These are phyloP conservation scores for Hassar affinis DNA, from an alignment of 2,113 vertebrate species.

Conservation along the genomic window DNA sequence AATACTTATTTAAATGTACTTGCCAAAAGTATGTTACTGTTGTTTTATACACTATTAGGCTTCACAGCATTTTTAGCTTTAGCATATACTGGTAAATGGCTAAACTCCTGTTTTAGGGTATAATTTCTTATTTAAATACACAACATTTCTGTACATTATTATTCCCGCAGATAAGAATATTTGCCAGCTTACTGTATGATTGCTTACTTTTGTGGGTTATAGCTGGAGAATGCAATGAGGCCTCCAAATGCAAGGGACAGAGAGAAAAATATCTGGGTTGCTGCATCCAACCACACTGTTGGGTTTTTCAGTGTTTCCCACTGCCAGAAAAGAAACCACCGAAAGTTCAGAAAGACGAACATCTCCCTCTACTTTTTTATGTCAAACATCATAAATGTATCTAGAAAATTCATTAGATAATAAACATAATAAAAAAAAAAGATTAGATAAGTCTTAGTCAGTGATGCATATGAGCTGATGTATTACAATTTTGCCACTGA, in stretches of 20 bases:
- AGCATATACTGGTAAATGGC: no score
- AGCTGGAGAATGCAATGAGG: slow-evolving; percentile 88
- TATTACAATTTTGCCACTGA: not conserved
- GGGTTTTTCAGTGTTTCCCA: slow-evolving; percentile 78
- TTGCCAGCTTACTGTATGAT: no score
- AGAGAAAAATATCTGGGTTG: slow-evolving; percentile 87
- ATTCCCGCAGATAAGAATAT: not conserved
- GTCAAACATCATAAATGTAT: not conserved
- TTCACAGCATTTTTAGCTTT: not conserved
- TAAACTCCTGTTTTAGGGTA: not conserved
- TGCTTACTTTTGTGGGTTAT: slow-evolving; percentile 79
- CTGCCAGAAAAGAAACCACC: slow-evolving; percentile 62
- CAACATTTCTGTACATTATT: not conserved
- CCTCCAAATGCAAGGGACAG: slow-evolving; percentile 88
- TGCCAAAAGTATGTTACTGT: not conserved
- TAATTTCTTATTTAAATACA: not conserved
- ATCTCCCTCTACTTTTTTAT: not conserved
- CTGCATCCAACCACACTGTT: slow-evolving; percentile 87
- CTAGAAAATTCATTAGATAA: not conserved
- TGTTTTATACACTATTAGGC: not conserved
- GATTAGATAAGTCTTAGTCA: not conserved
- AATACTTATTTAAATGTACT: not conserved
- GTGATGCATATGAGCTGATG: not conserved
- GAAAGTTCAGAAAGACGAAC: not conserved
- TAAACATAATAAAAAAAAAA: no score